These are phyloP conservation scores for Tenualosa thibaudeaui DNA, from an alignment of 2,797 vertebrate species.

Conservation along the genomic window DNA sequence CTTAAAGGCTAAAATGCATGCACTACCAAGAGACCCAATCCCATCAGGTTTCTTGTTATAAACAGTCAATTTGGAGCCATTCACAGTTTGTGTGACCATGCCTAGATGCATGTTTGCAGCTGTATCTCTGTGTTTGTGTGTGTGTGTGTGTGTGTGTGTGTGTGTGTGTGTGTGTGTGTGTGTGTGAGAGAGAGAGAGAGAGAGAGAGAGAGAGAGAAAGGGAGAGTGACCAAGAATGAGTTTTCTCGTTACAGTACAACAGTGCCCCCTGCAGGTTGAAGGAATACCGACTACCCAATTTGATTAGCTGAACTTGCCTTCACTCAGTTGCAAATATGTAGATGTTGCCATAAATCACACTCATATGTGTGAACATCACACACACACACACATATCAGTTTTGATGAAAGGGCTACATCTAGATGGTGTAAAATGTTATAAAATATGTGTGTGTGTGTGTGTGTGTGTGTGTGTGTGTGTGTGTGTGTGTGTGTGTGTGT, in stretches of 20 bases:
- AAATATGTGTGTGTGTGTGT: slow-evolving; percentile 13
- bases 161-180: background rate
- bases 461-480: background rate
- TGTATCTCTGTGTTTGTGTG: background rate
- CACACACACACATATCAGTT: background rate
- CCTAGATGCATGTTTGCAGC: background rate
- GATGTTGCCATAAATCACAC: slow-evolving; percentile 23
- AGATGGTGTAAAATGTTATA: no score
- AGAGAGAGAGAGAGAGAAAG: background rate
- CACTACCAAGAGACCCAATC: slow-evolving; percentile 35
- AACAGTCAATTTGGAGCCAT: slow-evolving; percentile 43
- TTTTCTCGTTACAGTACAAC: slow-evolving; percentile 31
- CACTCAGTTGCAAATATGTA: background rate
- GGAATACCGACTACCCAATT: background rate
- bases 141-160: background rate
- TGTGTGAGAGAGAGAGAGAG: background rate
- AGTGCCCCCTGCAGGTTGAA: slow-evolving; percentile 46
- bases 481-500: background rate
- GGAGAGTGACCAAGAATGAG: background rate
- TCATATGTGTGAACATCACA: background rate
- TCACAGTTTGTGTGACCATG: slow-evolving; percentile 32
- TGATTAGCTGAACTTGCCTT: background rate
- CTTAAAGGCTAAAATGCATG: slow-evolving; percentile 44
- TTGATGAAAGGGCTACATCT: background rate
- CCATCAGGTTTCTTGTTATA: slow-evolving; percentile 41